phyloP scores from a whole-genome alignment of 1,140 invertebrate genomes.

The Neoseiulus cucumeris region DNA sequence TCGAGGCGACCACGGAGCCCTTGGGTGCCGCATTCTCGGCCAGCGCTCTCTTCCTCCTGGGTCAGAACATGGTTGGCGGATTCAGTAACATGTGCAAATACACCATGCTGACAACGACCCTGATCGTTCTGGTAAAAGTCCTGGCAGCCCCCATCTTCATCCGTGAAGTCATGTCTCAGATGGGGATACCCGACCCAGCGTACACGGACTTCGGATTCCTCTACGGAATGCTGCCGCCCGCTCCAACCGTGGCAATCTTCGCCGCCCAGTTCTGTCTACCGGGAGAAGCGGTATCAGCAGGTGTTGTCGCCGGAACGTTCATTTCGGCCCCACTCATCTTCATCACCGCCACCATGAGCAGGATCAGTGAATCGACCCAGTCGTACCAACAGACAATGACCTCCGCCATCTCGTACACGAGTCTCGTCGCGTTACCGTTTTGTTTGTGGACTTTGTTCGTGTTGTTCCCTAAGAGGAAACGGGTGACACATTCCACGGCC shows the following conservation, averaged over 20 bases:
- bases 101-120: constrained; percentile 53
- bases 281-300: constrained; percentile 65
- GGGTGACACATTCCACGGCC: constrained; percentile 61
- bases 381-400: constrained; percentile 38
- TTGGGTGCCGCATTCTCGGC: constrained; percentile 74
- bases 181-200: background rate
- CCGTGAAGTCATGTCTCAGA: constrained; percentile 45
- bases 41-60: constrained; percentile 68
- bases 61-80: constrained; percentile 78
- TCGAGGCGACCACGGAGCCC: constrained; percentile 47
- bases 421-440: constrained; percentile 48
- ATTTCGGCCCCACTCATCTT: constrained; percentile 84
- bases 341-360: constrained; percentile 76
- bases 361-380: constrained; percentile 34
- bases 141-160: constrained; percentile 65
- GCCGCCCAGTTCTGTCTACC: constrained; percentile 66
- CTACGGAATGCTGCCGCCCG: constrained; percentile 85
- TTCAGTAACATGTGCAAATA: constrained; percentile 50
- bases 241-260: constrained; percentile 83
- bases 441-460: constrained; percentile 55
- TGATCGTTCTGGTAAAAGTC: constrained; percentile 73
- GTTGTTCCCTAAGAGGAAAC: constrained; percentile 49
- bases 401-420: constrained; percentile 64
- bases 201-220: constrained; percentile 74
- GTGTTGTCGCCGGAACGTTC: constrained; percentile 81